Evolutionary conservation across 2,888 invertebrate species (phyloP), one percentile per base, ranked within the genome.

Genomic region (Campaea margaritaria): DNA sequence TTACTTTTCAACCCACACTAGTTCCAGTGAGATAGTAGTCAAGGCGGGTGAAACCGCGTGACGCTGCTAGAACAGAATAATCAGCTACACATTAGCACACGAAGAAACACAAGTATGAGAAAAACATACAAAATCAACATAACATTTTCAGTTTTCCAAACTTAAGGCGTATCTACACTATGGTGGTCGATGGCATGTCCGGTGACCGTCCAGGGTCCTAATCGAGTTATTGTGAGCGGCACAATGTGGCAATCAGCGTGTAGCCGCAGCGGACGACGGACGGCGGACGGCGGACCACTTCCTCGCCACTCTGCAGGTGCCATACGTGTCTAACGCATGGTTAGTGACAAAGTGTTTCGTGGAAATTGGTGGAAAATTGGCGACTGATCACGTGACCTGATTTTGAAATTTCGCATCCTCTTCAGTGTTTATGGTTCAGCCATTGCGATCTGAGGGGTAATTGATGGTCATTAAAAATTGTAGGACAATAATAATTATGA

Each of bases 191-290:
- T 47, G 69, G 75, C 79, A 82, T 81, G 85, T 88, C 87, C 86
- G 86, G 85, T 78, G 78, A 67, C 79, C 77, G 82, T 76, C 82
- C 83, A 76, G 75, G 68, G 75, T 77, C 76, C 89, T 92, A 91
- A 91, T 92, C 91, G 91, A 92, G 90, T 92, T 91, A 92, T 90
- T 91, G 91, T 91, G 83, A 83, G 76, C 81, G 79, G 79, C 79
- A 92, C 91, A 92, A 92, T 92, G 86, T 78, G 81, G 88, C 89
- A 92, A 92, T 92, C 91, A 91, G 84, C 68, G 68, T 67, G 77
- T 78, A 68, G 70, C 79, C 79, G 73, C 78, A 73, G 74, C 71
- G 71, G 46, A 13, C n/a, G 5, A 15, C 73, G 71, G 55, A 36
- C 48, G 36, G 48, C 11, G 10, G 21, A 21, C 54, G 38, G 28